phyloP scores from a whole-genome alignment of 1,140 invertebrate genomes.

The Anadara kagoshimensis region DNA sequence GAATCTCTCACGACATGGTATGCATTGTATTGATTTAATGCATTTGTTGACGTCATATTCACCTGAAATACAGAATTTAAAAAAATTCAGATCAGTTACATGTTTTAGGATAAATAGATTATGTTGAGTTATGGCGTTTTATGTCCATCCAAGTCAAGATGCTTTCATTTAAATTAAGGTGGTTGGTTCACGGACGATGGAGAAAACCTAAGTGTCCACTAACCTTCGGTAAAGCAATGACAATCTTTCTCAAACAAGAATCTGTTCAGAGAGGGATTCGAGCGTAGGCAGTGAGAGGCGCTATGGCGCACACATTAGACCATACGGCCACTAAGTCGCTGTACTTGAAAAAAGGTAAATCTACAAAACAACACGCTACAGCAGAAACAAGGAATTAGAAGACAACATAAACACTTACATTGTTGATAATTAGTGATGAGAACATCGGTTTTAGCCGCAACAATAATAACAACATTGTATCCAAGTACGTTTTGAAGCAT shows the following conservation, averaged over 20 bases:
- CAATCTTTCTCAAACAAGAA: too few species aligned
- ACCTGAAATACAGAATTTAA: slow-evolving; percentile 29
- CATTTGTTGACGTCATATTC: slow-evolving; percentile 47
- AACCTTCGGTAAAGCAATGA: too few species aligned
- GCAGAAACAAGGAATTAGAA: background rate
- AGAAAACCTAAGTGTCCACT: too few species aligned
- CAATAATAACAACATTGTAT: background rate
- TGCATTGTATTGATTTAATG: slow-evolving; percentile 26
- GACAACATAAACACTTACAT: background rate
- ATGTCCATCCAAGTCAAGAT: background rate
- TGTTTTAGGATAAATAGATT: background rate
- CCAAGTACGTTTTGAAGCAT: too few species aligned
- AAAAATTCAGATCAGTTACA: background rate
- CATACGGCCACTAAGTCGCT: too few species aligned
- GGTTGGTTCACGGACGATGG: too few species aligned
- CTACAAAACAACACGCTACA: background rate
- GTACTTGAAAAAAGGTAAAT: too few species aligned
- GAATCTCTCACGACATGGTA: slow-evolving; percentile 38
- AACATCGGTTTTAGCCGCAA: background rate
- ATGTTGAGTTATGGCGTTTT: background rate
- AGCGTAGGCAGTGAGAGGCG: too few species aligned
- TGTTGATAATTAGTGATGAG: background rate
- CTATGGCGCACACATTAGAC: too few species aligned
- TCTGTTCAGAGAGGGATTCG: too few species aligned
- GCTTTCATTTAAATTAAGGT: too few species aligned